These are phyloP conservation scores for Proteles cristata DNA, from an alignment of 2,113 vertebrate species.

Conservation along the genomic window DNA sequence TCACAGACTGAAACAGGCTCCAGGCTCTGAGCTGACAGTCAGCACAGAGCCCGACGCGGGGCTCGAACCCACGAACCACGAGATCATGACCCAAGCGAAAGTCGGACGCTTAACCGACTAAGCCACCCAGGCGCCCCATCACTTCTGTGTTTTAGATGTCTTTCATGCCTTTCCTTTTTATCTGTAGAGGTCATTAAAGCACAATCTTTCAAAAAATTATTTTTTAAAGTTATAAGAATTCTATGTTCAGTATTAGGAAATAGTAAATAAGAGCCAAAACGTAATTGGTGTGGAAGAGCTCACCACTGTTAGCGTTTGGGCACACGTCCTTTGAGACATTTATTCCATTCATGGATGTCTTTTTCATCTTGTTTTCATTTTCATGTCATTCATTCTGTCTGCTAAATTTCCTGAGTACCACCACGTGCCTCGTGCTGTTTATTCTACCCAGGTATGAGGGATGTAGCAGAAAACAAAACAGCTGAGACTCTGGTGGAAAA, in stretches of 20 bases:
- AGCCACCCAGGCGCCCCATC: too few relatives aligned
- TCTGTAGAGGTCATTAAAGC: not conserved
- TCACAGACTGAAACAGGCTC: too few relatives aligned
- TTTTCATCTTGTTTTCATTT: not conserved
- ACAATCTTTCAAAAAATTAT: not conserved
- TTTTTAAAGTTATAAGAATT: not conserved
- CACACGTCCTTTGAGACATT: not conserved
- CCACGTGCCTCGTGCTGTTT: not conserved
- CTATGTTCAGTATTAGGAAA: not conserved
- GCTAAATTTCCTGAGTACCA: not conserved
- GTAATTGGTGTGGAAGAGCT: not conserved
- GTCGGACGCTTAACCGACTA: too few relatives aligned
- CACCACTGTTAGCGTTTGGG: not conserved
- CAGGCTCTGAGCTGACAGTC: too few relatives aligned
- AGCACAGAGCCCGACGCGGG: too few relatives aligned
- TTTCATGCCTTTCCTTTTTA: not conserved
- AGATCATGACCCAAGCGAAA: too few relatives aligned
- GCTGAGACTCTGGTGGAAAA: not conserved
- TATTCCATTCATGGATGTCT: not conserved
- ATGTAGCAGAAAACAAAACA: not conserved
- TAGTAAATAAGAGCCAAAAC: not conserved
- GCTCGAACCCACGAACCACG: too few relatives aligned
- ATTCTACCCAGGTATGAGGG: not conserved
- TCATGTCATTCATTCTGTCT: not conserved
- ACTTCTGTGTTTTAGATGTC: not conserved